These are phyloP conservation scores for Diceros bicornis DNA, from an alignment of 2,797 vertebrate genomes.

Conservation along the genomic window DNA sequence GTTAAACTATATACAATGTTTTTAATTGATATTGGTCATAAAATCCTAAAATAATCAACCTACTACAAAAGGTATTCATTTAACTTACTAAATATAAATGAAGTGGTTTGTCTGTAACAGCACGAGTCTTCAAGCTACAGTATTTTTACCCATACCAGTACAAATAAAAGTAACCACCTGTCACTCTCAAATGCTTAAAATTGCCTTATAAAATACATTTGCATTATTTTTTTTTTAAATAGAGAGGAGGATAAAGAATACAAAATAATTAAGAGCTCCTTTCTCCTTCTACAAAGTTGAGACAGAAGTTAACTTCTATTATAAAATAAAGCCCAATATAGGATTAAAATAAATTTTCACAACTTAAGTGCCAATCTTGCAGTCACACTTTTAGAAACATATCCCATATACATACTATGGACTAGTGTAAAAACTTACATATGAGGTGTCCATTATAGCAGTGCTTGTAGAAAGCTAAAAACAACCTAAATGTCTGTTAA, in stretches of 20 bases:
- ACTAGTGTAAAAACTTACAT: background rate
- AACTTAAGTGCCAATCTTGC: background rate
- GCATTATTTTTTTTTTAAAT: background rate
- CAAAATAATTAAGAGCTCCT: conserved; percentile 19
- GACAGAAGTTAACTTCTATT: conserved; percentile 54
- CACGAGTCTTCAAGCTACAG: background rate
- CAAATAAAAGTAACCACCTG: conserved; percentile 54
- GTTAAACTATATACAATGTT: conserved; percentile 47
- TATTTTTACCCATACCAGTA: background rate
- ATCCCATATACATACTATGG: background rate
- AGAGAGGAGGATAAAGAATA: conserved; percentile 1
- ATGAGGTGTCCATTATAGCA: background rate
- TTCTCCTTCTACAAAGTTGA: background rate
- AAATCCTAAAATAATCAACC: conserved; percentile 61
- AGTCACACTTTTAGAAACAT: conserved; percentile 25
- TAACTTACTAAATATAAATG: conserved; percentile 54
- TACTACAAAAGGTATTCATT: conserved; percentile 8
- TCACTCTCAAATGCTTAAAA: conserved; percentile 17
- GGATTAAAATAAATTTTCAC: conserved; percentile 54
- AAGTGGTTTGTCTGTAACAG: background rate
- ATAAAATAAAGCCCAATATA: conserved; percentile 50
- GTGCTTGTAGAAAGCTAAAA: conserved; percentile 18
- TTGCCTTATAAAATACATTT: conserved; percentile 36
- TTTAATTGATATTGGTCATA: conserved; percentile 51
- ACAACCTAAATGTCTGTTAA: conserved; percentile 51